phyloP scores from a whole-genome alignment of 2,797 vertebrate species.

The Acipenser transmontanus region DNA sequence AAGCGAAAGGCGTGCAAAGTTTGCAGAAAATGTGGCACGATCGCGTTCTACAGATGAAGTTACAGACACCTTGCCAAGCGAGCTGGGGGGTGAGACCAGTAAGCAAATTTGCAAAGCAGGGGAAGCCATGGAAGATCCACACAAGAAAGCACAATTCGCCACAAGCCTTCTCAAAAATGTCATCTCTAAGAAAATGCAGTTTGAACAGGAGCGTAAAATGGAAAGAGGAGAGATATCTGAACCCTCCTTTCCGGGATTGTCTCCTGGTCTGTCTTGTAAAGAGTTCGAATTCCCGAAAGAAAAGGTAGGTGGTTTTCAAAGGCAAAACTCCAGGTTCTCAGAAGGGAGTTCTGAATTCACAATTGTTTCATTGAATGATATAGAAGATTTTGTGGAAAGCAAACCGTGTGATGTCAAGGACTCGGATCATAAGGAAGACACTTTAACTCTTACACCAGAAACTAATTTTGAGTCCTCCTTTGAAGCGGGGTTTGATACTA shows the following conservation, averaged over 20 bases:
- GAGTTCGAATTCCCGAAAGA: conserved; percentile 51
- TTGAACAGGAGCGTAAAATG: conserved; percentile 88
- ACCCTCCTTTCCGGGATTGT: conserved; percentile 29
- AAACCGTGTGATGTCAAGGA: conserved; percentile 59
- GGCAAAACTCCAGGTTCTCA: conserved; percentile 70
- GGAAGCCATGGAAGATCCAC: conserved; percentile 48
- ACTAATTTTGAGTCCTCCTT: conserved; percentile 37
- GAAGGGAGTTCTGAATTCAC: conserved; percentile 70
- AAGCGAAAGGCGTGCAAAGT: conserved; percentile 40
- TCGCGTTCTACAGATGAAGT: conserved; percentile 57
- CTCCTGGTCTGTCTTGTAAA: conserved; percentile 35
- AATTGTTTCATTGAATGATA: conserved; percentile 61
- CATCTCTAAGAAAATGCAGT: conserved; percentile 96
- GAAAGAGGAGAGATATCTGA: conserved; percentile 75
- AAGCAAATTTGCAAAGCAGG: conserved; percentile 34
- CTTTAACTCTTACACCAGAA: conserved; percentile 23
- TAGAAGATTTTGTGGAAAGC: conserved; percentile 40
- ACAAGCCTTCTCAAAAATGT: conserved; percentile 90
- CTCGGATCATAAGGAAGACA: conserved; percentile 34
- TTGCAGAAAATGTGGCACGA: conserved; percentile 48
- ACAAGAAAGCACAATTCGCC: conserved; percentile 80
- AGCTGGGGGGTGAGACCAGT: conserved; percentile 42
- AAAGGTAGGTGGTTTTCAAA: conserved; percentile 47
- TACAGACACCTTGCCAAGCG: conserved; percentile 44
- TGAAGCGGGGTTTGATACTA: conserved; percentile 53